Percentiles rank a stretch among this genome's conserved stretches.
phyloP scores from a whole-genome alignment of 1,140 invertebrate species.

The Neodiprion lecontei region DNA sequence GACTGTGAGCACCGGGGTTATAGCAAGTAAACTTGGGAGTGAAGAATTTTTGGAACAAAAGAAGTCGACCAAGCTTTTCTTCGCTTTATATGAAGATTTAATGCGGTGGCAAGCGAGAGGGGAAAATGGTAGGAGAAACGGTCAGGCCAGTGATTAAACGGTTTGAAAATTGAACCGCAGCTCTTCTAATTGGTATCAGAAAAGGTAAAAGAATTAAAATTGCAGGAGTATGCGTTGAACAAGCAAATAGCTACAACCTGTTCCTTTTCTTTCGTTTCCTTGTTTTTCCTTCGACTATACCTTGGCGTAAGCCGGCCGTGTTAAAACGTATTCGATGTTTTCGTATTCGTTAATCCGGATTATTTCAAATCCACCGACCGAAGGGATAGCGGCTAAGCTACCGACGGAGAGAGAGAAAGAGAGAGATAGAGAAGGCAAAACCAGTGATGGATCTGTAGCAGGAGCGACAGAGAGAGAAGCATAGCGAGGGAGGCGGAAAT shows the following conservation, averaged over 20 bases:
- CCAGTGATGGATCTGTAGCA: too few species aligned
- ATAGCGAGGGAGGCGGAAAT: neutral
- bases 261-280: too few species aligned
- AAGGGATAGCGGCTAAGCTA: conserved; percentile 38
- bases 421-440: too few species aligned
- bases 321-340: conserved; percentile 59
- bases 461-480: neutral
- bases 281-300: too few species aligned
- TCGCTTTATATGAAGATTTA: neutral
- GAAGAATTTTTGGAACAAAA: too few species aligned
- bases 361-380: conserved; percentile 29
- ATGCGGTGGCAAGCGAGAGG: neutral
- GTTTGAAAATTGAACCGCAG: neutral
- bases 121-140: too few species aligned
- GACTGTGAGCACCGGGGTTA: neutral
- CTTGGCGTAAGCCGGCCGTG: conserved; percentile 19
- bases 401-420: conserved; percentile 22
- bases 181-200: neutral
- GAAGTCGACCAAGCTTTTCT: neutral
- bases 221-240: too few species aligned
- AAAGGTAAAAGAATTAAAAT: too few species aligned
- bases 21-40: too few species aligned
- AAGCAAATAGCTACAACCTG: too few species aligned
- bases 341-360: conserved; percentile 58
- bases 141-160: too few species aligned